Evolutionary conservation across 2,113 vertebrate genomes (phyloP), one percentile per base, ranked within the genome.

Genomic region (Oxyruncus cristatus): DNA sequence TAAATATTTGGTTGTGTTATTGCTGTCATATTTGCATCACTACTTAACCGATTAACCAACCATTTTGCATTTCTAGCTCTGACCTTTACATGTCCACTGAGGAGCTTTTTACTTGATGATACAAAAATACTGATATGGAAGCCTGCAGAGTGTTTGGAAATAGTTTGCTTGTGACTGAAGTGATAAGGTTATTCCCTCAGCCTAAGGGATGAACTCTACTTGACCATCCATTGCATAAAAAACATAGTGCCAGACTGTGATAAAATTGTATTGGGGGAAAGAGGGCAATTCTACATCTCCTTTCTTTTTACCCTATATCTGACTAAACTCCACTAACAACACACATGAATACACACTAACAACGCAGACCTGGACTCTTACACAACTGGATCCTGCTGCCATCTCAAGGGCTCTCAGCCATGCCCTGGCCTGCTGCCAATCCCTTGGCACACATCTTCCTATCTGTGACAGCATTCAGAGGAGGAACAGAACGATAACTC

Each of bases 231-330:
- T 8, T 66, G n/a, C 55, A 46, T 20, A 59, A 87, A 78, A 81
- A 20, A 0, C 12, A n/a, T 9, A n/a, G 18, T 7, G 15, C 5
- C 47, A 58, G 19, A 39, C 52, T 12, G 24, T 56, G 66, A 68
- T 1, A 3, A 81, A 85, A 55, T 1, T 52, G 16, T n/a, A 15
- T 4, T 15, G 6, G 4, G 1, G 18, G 13, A 3, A 41, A 5
- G 3, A 11, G 14, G 21, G 9, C 6, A 79, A 53, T 49, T 47
- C 47, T 20, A 2, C 12, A 19, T 22, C 37, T 67, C 52, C 11
- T 5, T 73, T 62, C 20, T 41, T 73, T 81, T 63, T 28, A 47
- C 15, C 9, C 18, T 33, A 2, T 4, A 1, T 16, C 42, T 49
- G 41, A 68, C 52, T 11, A 42, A 70, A 88, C 19, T 27, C 7